Evolutionary conservation across 2,888 invertebrate species (phyloP), one percentile per base, ranked within the genome.

Genomic region (Tinea trinotella): DNA sequence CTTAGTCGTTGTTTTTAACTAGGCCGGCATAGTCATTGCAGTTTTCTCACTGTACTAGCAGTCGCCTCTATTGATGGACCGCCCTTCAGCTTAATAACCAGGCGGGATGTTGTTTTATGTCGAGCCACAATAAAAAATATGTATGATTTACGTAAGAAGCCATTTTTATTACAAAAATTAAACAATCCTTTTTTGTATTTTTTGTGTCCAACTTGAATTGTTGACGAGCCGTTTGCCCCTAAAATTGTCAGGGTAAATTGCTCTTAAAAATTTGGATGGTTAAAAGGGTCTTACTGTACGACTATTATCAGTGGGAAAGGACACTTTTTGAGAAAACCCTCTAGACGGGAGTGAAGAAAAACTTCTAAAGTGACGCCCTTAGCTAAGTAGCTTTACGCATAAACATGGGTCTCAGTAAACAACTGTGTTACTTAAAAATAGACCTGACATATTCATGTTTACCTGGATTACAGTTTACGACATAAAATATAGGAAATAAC

Each of bases 291-390:
- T 48, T 10, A 20, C 15, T 20, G n/a, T 48, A 9, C 3, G 48
- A 3, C 50, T 19, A 50, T 50, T 50, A 50, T 22, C 15, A 17
- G 44, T 13, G 44, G 44, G n/a, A 19, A 46, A 10, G 46, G 46
- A 46, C 46, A 46, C 46, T 46, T 46, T 19, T 46, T 19, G 15
- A 40, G 19, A 19, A 46, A 46, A 46, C 46, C 46, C 46, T 46
- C 13, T n/a, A 40, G 40, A 40, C 7, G 30, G 7, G 17, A 40
- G 40, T 19, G 10, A 46, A 46, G 46, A 46, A 46, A 40, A 46
- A 46, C 18, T 46, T 46, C 15, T 18, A 46, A 46, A 46, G 19
- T 19, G 10, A 19, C 18, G 15, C 46, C n/a, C n/a, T 46, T 13
- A 4, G 4, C 44, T 19, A 46, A 46, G 46, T 46, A 46, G 46